Conservation (phyloP, 2,888 invertebrate species). For the Leptinotarsa rubiginosa region DNA sequence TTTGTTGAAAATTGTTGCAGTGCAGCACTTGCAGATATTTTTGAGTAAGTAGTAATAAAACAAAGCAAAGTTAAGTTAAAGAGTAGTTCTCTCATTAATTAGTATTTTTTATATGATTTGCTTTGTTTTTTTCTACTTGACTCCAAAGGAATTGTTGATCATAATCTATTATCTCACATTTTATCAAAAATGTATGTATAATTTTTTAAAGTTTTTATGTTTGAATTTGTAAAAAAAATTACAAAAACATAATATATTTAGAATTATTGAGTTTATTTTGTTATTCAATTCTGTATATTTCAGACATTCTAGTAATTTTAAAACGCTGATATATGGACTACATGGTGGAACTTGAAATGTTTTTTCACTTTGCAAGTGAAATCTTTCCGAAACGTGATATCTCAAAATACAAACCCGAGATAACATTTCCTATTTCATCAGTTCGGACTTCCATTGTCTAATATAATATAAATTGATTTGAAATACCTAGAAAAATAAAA, state of each 20-base stretch:
- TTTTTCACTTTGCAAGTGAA: not conserved
- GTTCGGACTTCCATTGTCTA: no score
- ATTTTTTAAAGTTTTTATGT: constrained; percentile 53
- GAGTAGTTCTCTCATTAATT: not conserved
- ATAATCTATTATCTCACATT: constrained; percentile 29
- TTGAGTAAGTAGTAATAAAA: constrained; percentile 14
- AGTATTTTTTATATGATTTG: constrained; percentile 23
- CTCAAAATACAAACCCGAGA: no score
- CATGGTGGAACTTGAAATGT: not conserved
- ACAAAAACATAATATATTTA: constrained; percentile 45
- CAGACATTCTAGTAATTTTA: not conserved
- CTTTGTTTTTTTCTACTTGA: constrained; percentile 26
- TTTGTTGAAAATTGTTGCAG: constrained; percentile 46
- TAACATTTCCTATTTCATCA: no score
- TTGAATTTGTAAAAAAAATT: constrained; percentile 48
- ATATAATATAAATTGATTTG: no score
- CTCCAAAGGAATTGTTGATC: constrained; percentile 26
- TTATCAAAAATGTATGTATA: constrained; percentile 39
- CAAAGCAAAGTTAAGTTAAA: constrained; percentile 10
- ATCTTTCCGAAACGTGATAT: no score
- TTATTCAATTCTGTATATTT: constrained; percentile 7
- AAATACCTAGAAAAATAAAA: no score
- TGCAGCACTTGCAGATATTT: constrained; percentile 39
- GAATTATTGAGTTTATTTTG: constrained; percentile 35
- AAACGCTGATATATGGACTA: no score